These are phyloP conservation scores for Isaurus tuberculatus DNA, from an alignment of 92 coral and sea anemone species.

Conservation along the genomic window DNA sequence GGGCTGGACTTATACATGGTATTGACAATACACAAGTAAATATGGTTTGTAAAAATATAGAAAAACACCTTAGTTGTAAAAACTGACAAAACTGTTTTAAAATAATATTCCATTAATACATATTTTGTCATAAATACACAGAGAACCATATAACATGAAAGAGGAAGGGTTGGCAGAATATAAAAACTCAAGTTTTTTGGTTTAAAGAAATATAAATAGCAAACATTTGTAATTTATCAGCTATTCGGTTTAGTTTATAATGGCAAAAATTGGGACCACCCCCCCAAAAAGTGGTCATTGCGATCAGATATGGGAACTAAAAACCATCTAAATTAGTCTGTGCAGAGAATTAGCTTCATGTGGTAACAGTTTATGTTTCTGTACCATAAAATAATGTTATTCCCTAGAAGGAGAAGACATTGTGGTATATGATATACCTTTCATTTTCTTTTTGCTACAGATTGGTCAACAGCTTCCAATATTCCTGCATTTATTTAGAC, in stretches of 20 bases:
- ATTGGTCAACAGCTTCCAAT: slow-evolving; percentile 22
- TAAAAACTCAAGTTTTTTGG: neutral
- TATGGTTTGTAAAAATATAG: slow-evolving; percentile 1
- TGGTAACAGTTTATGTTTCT: slow-evolving; percentile 2
- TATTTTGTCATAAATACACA: neutral
- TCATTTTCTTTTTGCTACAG: neutral
- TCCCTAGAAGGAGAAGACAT: neutral
- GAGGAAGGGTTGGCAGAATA: slow-evolving; percentile 1
- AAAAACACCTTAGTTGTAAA: neutral
- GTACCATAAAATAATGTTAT: neutral
- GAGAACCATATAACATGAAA: neutral
- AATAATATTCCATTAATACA: neutral
- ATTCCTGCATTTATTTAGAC: slow-evolving; percentile 10
- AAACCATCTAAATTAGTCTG: neutral
- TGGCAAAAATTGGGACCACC: neutral
- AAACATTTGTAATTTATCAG: too few species aligned
- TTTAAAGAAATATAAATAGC: neutral
- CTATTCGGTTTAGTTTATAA: too few species aligned
- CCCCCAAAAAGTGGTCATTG: slow-evolving; percentile 1
- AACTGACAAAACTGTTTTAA: neutral
- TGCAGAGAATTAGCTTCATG: neutral
- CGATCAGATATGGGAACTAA: neutral
- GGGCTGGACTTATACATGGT: neutral
- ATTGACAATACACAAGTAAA: neutral
- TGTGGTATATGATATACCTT: neutral